phyloP scores from a whole-genome alignment of 2,113 vertebrate genomes.

The Piliocolobus tephrosceles region DNA sequence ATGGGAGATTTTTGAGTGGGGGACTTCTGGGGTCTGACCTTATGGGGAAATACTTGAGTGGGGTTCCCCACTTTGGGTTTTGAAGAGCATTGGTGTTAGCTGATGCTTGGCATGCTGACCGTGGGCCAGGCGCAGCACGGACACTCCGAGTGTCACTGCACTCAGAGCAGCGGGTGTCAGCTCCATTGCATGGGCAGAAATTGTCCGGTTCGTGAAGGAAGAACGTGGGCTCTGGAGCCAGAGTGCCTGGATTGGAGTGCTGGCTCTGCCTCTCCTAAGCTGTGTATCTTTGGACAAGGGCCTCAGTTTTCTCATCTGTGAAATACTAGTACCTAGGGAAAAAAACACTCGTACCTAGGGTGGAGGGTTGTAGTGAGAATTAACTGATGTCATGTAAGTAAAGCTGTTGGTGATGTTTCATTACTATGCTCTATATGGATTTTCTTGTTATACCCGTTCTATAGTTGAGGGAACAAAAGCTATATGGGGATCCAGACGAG shows the following conservation, averaged over 20 bases:
- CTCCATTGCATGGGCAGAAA: not conserved
- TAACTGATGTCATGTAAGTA: not conserved
- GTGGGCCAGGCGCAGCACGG: no score
- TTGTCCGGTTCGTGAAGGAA: not conserved
- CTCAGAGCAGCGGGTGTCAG: not conserved
- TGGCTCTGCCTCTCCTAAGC: not conserved
- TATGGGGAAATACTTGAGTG: not conserved
- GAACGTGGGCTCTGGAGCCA: not conserved
- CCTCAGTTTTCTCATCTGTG: not conserved
- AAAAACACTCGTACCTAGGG: not conserved
- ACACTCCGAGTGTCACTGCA: not conserved
- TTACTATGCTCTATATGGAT: not conserved
- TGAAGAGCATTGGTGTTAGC: not conserved
- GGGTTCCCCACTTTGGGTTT: not conserved
- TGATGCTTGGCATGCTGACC: no score
- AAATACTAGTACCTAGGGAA: not conserved
- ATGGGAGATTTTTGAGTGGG: not conserved
- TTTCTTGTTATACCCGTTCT: not conserved
- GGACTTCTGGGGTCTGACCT: not conserved
- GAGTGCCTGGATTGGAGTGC: not conserved
- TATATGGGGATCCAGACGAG: fast-evolving
- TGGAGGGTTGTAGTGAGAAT: not conserved
- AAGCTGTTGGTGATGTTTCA: not conserved
- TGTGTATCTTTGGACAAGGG: not conserved
- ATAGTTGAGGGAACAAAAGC: no score